Evolutionary conservation across 2,797 vertebrate species (phyloP).

Genomic region (Limnodromus scolopaceus): DNA sequence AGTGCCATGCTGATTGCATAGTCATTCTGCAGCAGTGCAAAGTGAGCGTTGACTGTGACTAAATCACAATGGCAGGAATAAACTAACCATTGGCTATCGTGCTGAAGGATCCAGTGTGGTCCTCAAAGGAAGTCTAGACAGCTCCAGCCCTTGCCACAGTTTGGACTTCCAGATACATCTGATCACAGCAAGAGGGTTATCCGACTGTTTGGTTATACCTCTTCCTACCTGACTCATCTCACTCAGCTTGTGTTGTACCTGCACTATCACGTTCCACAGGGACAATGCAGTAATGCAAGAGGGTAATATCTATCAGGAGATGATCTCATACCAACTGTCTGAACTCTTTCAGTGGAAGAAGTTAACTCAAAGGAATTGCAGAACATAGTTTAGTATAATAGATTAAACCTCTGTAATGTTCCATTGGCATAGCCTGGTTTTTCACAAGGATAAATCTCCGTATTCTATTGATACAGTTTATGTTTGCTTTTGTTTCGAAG

Average conservation of each 20-base stretch:
- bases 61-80: background rate
- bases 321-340: background rate
- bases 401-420: background rate
- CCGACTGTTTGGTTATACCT: background rate
- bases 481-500: background rate
- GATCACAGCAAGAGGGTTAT: background rate
- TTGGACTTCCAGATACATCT: background rate
- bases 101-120: background rate
- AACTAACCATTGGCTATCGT: background rate
- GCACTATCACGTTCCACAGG: background rate
- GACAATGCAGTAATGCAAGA: background rate
- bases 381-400: background rate
- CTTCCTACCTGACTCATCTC: background rate
- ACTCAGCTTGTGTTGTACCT: background rate
- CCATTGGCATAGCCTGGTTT: background rate
- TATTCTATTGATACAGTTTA: background rate
- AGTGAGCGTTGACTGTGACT: background rate
- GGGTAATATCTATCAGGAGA: background rate
- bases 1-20: background rate
- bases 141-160: background rate
- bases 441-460: background rate
- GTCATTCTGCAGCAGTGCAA: background rate
- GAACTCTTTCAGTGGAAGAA: background rate
- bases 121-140: background rate
- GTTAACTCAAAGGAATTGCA: background rate